Evolutionary conservation across 2,797 vertebrate genomes (phyloP), one percentile per base, ranked within the genome.

Genomic region (Phylloscopus collybita): DNA sequence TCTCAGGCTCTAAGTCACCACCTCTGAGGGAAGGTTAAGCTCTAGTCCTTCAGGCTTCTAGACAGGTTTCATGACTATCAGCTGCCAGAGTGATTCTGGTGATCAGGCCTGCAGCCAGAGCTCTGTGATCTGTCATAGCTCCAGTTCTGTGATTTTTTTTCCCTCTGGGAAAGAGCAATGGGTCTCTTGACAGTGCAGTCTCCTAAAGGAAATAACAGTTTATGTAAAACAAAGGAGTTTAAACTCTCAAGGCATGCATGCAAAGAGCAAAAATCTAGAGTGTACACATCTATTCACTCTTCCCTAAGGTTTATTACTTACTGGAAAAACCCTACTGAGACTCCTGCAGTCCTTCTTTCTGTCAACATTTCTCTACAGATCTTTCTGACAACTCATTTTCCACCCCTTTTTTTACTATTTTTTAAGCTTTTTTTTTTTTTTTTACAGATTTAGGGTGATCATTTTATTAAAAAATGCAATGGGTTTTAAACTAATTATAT

Each of bases 171-270:
- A 83, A 60, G 4, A 75, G 16, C 73, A 79, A 1, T 6, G 9
- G 6, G 32, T 79, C 80, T 66, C 86, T 72, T 80, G 85, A 81
- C 36, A 84, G 30, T 15, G 40, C 25, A 38, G 27, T 60, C 22
- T 88, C 72, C 79, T 69, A n/a, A 80, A 86, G 53, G 54, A 95
- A 79, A 65, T 40, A 74, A 69, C 2, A 49, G 19, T 80, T 86
- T 75, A 71, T 88, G 70, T 78, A 91, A 75, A 91, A 67, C 80
- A 91, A 93, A 87, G 59, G 50, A 60, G 34, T 92, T 85, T 32
- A n/a, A 62, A 19, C 13, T 89, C 80, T 91, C 72, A 78, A 80
- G 90, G 42, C 32, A 57, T 32, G 17, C 11, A 76, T 26, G 13
- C 25, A 81, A 71, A 59, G 6, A 72, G 45, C 34, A 88, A 78